Evolutionary conservation across 2,888 invertebrate species (phyloP), one percentile per base, ranked within the genome.

Genomic region (Chrysotoxum bicinctum): DNA sequence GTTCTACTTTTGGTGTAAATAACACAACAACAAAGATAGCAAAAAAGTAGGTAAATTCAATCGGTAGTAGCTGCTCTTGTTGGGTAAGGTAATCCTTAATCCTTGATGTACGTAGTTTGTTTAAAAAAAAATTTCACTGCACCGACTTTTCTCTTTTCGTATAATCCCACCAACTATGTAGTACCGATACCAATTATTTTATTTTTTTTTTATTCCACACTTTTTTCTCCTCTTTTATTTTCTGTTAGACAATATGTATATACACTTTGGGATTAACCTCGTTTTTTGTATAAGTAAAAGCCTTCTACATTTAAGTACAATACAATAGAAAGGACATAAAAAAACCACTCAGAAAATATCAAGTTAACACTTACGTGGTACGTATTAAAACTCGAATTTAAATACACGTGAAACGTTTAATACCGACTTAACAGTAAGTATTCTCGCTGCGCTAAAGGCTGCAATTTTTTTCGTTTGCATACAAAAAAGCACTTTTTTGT

Each of bases 131-230:
- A 37, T 66, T 60, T 73, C 62, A 76, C 76, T 62, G 45, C 45
- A 48, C 74, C 43, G 37, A 80, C 76, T 66, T 68, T 52, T 68
- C n/a, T 23, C 40, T 69, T 16, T 35, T 43, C 66, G 32, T 37
- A 79, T 79, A 75, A 84, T 79, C 84, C 75, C 79, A 66, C 75
- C 79, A 66, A 62, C 72, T 76, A 14, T 56, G 56, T 56, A 84
- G 84, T 79, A 73, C 7, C 4, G 26, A 7, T 26, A 26, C 75
- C 75, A 85, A 85, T 72, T 80, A 60, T 73, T 73, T 68, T n/a
- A n/a, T n/a, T 78, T 66, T 78, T 66, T 37, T 74, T 40, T 35
- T 60, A 1, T 32, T 52, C 40, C 32, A 19, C 69, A 48, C 54
- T 12, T 10, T 21, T n/a, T 48, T 7, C 40, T 54, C 50, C 6